Evolutionary conservation across 2,888 invertebrate genomes (phyloP), one percentile per base, ranked within the genome.

Genomic region (Aphelenchoides bicaudatus): DNA sequence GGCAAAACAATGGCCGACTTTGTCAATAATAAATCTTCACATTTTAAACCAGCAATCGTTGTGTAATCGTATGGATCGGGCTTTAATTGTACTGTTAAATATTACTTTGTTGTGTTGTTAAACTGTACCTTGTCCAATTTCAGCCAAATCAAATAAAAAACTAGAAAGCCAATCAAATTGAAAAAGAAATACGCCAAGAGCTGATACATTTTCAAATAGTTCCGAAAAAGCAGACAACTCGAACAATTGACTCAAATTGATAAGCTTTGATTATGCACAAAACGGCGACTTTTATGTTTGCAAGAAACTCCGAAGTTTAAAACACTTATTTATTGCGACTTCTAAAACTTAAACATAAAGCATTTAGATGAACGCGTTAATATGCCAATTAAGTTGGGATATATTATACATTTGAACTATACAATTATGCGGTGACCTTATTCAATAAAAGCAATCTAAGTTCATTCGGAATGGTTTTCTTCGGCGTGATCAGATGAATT

Each of bases 11-110:
- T 58, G 10, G 21, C 39, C 1, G 58, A 30, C 48, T 58, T 47
- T 16, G 29, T 50, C 8, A 25, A 10, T 1, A 25, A 38, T 5
- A 57, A 38, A 6, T 57, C 57, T 16, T 57, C 39, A 23, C 66
- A 54, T 50, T 70, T 70, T 31, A 67, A 49, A 0, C 72, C 72
- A 1, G 71, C 71, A 49, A 72, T 72, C 19, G 72, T 72, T 2
- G 72, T 70, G 56, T 72, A 72, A 52, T 72, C 72, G 47, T 67
- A 61, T 5, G 72, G 71, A 43, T 60, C 60, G 21, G 72, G 72
- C 72, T 72, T 56, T 21, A 65, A n/a, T n/a, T n/a, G n/a, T n/a
- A n/a, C n/a, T n/a, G 49, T 27, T 16, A 19, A 30, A 10, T 4
- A 16, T n/a, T 3, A 4, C 6, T 8, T 1, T 16, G 27, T 6